These are phyloP conservation scores for Catharus bicknelli DNA, from an alignment of 2,113 vertebrate genomes.

Conservation along the genomic window DNA sequence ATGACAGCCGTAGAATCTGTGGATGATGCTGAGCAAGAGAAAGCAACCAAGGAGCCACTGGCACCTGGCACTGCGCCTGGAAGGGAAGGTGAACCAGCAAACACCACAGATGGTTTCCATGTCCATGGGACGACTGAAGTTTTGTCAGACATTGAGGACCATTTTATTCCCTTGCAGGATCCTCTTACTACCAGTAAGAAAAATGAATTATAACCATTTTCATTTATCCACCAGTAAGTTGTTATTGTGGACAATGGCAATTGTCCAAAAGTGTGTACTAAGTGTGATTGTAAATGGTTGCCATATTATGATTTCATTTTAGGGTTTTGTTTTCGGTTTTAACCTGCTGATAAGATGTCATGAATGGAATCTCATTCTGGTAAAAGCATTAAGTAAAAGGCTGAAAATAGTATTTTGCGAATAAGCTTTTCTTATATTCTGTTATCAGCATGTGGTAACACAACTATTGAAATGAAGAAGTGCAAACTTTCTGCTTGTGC, in stretches of 20 bases:
- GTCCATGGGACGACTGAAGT: neutral
- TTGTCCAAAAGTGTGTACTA: neutral
- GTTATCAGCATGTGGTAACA: neutral
- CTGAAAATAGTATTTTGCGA: neutral
- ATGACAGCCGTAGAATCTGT: neutral
- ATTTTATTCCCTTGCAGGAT: neutral
- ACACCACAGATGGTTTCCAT: neutral
- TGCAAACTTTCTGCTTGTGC: neutral
- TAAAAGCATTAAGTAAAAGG: neutral
- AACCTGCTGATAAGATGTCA: neutral
- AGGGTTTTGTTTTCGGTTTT: neutral
- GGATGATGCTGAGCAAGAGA: neutral
- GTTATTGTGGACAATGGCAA: neutral
- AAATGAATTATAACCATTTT: neutral
- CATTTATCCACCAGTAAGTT: neutral
- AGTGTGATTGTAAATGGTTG: neutral
- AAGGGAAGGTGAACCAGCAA: neutral
- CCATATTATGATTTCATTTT: neutral
- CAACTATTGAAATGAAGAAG: neutral
- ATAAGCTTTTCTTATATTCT: neutral
- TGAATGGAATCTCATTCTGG: neutral
- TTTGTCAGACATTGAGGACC: conserved; percentile 3
- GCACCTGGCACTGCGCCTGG: neutral
- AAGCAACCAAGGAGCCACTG: neutral
- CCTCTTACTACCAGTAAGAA: conserved; percentile 50